Evolutionary conservation across 2,888 invertebrate genomes (phyloP).

Genomic region (Thysanoteuthis rhombus): DNA sequence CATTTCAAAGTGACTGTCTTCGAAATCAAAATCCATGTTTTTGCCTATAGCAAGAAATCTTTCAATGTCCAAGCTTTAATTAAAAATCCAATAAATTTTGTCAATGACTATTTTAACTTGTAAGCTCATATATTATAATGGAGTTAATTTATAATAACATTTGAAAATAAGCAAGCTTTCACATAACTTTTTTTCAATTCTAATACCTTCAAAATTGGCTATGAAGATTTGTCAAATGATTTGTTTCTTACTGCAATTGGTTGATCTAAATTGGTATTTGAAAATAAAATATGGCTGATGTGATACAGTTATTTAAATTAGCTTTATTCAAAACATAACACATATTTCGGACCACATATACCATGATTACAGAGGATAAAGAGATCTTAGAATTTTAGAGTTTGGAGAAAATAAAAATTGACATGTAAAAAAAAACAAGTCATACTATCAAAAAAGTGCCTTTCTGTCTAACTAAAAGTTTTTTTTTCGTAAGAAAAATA

Average conservation of each 20-base stretch:
- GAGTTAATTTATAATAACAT: background rate
- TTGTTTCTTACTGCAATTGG: background rate
- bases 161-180: background rate
- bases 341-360: background rate
- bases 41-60: no score
- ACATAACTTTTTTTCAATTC: background rate
- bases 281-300: background rate
- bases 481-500: background rate
- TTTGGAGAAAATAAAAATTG: background rate
- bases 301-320: no score
- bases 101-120: no score
- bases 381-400: background rate
- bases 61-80: no score
- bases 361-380: background rate
- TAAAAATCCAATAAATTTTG: no score
- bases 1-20: no score
- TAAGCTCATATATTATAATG: no score
- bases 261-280: background rate
- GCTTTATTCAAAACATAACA: background rate
- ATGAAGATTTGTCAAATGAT: background rate
- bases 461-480: no score
- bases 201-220: background rate
- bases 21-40: no score
- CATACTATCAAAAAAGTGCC: background rate
- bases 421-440: background rate